Evolutionary conservation across 2,113 vertebrate genomes (phyloP), one percentile per base, ranked within the genome.

Genomic region (Cheilinus undulatus): DNA sequence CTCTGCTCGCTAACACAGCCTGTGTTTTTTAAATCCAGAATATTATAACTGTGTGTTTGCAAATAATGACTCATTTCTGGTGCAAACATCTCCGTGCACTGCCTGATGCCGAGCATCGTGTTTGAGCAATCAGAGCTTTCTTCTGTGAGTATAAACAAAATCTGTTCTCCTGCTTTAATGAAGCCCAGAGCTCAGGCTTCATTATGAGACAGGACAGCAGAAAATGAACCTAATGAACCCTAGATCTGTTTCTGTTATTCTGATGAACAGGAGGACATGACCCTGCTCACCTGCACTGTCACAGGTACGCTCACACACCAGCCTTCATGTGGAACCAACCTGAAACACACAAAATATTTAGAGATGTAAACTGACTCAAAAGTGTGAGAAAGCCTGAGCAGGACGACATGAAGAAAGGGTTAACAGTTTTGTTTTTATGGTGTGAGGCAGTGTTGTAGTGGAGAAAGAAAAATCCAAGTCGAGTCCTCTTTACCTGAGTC

Each of bases 241-340:
- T 32, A 36, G 48, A 17, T 32, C 32, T 34, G 28, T 30, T 30
- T 19, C 12, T 19, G 28, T 65, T 78, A 56, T 32, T 49, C 12
- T 34, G 46, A 30, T 27, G 46, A 59, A 74, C 20, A 23, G 2
- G 20, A 40, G 34, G 13, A 36, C 30, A 32, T 32, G 30, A 32
- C 6, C 30, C 30, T 5, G 30, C 9, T 32, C 30, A 34, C 32
- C 32, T 34, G 32, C 32, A 34, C 8, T 10, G 32, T 11, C 8
- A 34, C 32, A 34, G 32, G 32, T 38, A 38, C 36, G 36, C 36
- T 38, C 36, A 38, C 36, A 38, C 36, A 38, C 11, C 32, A 34
- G 32, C 32, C 32, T 34, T 34, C 8, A 34, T 34, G n/a, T 34
- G 32, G 8, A 11, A 34, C 32, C 32, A 34, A 34, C 8, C 2